Conservation (phyloP, 2,797 vertebrate species). For the Nannoperca australis region DNA sequence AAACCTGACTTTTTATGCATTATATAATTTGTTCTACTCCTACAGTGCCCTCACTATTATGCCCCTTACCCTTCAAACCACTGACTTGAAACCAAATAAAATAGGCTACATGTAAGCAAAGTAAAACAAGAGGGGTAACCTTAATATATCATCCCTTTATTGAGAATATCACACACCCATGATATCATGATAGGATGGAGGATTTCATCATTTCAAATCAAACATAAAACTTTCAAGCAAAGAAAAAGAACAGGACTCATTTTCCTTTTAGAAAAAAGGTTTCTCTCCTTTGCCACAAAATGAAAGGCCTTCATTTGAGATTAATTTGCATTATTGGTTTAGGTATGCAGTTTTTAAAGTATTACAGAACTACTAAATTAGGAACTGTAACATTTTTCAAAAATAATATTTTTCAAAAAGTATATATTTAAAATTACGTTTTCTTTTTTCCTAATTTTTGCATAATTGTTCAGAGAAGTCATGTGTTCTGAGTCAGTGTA, state of each 20-base stretch:
- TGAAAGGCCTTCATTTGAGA: constrained; percentile 60
- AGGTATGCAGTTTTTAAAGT: constrained; percentile 72
- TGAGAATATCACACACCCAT: constrained; percentile 83
- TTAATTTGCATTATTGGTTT: constrained; percentile 64
- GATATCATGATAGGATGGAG: constrained; percentile 71
- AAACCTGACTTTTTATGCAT: not conserved
- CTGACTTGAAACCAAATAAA: not conserved
- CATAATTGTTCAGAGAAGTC: constrained; percentile 56
- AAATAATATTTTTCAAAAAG: constrained; percentile 63
- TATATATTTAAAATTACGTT: constrained; percentile 73
- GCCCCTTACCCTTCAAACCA: not conserved
- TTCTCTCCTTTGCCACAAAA: constrained; percentile 73
- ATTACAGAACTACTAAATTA: constrained; percentile 79
- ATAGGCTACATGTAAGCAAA: constrained; percentile 11
- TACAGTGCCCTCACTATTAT: not conserved
- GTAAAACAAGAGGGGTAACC: constrained; percentile 29
- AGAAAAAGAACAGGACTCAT: constrained; percentile 67
- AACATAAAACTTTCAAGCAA: constrained; percentile 79
- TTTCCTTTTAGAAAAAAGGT: constrained; percentile 69
- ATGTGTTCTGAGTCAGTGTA: constrained; percentile 52
- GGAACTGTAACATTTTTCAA: constrained; percentile 71
- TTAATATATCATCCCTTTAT: constrained; percentile 83
- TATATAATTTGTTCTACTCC: not conserved
- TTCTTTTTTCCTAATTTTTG: constrained; percentile 61
- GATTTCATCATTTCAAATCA: constrained; percentile 77